These are phyloP conservation scores for Lates japonicus DNA, from an alignment of 2,797 vertebrate species.

Conservation along the genomic window DNA sequence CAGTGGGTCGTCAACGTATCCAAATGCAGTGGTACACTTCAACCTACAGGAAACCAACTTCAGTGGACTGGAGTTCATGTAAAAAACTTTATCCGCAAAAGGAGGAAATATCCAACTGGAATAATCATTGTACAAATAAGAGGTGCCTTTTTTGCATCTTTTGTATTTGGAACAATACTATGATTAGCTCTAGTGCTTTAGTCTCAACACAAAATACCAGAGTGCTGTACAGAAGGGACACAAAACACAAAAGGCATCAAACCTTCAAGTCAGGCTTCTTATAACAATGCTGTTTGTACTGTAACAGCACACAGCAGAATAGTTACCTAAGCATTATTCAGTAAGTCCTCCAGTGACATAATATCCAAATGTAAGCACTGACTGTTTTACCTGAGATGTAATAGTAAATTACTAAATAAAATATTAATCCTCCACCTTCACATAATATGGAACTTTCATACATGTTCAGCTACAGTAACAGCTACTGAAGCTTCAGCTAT, in stretches of 20 bases:
- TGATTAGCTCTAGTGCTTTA: too few species aligned
- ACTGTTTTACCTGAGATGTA: background rate
- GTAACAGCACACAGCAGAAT: background rate
- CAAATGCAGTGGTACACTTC: slow-evolving; percentile 24
- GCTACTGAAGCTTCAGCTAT: background rate
- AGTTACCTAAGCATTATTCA: background rate
- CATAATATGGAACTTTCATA: too few species aligned
- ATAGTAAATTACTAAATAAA: background rate
- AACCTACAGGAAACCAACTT: background rate
- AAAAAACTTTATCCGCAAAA: slow-evolving; percentile 18
- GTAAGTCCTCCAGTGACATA: background rate
- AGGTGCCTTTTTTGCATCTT: background rate
- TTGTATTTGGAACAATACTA: background rate
- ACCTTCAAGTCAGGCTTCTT: background rate
- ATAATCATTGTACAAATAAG: background rate
- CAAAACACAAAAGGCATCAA: background rate
- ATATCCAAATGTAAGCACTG: background rate
- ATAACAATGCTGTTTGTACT: background rate
- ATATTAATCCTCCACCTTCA: background rate
- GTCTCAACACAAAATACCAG: background rate
- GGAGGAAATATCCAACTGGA: background rate
- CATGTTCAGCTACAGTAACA: too few species aligned
- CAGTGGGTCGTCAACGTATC: background rate
- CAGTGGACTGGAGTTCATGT: background rate
- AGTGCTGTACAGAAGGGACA: background rate